Evolutionary conservation across 92 coral and sea anemone species (phyloP).

Genomic region (Plumapathes pennacea): DNA sequence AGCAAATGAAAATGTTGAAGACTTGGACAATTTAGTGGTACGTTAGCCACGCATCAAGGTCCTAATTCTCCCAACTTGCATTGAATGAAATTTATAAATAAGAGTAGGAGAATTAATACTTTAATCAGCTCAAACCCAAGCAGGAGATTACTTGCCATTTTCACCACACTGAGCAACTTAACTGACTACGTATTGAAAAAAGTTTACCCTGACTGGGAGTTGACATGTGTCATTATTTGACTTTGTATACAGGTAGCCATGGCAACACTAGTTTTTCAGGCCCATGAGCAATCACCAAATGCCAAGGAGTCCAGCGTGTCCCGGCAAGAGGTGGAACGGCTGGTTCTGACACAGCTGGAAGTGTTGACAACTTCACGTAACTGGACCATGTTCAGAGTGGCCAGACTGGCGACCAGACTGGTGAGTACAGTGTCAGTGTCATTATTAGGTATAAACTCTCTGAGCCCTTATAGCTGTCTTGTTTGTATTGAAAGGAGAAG

Average conservation of each 20-base stretch:
- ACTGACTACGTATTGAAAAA: no score
- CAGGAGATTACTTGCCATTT: no score
- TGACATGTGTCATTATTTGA: neutral
- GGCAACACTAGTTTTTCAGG: slow-evolving; percentile 88
- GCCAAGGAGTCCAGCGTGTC: slow-evolving; percentile 23
- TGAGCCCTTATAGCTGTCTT: neutral
- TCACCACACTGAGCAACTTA: no score
- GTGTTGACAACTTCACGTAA: slow-evolving; percentile 52
- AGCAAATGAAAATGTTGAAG: slow-evolving; percentile 31
- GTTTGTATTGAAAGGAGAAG: neutral
- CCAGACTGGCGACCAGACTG: slow-evolving; percentile 92
- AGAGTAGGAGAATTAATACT: neutral
- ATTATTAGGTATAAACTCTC: no score
- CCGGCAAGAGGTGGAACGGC: slow-evolving; percentile 46
- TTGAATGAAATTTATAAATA: neutral
- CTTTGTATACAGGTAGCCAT: slow-evolving; percentile 62
- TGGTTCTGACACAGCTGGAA: slow-evolving; percentile 50
- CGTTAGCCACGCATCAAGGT: slow-evolving; percentile 1
- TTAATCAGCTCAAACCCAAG: neutral
- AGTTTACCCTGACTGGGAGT: no score
- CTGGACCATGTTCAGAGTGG: slow-evolving; percentile 91
- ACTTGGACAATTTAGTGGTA: slow-evolving; percentile 38
- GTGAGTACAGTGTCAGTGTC: slow-evolving; percentile 19
- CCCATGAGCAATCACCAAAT: slow-evolving; percentile 47
- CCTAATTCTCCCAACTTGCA: neutral